phyloP scores from a whole-genome alignment of 2,113 vertebrate species.

The Pimephales promelas region DNA sequence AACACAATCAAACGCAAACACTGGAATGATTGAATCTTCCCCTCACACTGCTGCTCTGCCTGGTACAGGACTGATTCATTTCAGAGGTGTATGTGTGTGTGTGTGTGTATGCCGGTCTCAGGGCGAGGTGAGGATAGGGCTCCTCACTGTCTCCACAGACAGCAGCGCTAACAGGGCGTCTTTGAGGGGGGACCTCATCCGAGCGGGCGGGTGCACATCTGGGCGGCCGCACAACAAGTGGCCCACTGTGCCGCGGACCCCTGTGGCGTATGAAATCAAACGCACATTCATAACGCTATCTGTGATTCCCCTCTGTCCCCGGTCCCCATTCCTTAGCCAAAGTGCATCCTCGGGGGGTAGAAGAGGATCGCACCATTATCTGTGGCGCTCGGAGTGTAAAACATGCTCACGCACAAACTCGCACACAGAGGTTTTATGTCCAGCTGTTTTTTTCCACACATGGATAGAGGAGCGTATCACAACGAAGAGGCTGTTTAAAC shows the following conservation, averaged over 20 bases:
- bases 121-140: constrained; percentile 61
- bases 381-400: constrained; percentile 54
- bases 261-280: constrained; percentile 64
- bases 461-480: constrained; percentile 52
- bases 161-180: constrained; percentile 62
- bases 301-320: constrained; percentile 63
- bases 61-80: constrained; percentile 57
- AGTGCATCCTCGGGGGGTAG: constrained; percentile 56
- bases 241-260: constrained; percentile 59
- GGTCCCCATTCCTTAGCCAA: constrained; percentile 57
- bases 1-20: constrained; percentile 23
- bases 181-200: constrained; percentile 59
- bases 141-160: constrained; percentile 62
- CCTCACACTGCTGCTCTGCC: constrained; percentile 43
- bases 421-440: constrained; percentile 59
- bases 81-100: constrained; percentile 46
- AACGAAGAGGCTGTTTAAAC: constrained; percentile 65
- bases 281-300: constrained; percentile 66
- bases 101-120: constrained; percentile 44
- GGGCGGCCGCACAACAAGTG: constrained; percentile 62
- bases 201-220: constrained; percentile 63
- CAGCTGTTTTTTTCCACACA: constrained; percentile 54
- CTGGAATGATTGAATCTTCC: constrained; percentile 47
- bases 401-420: constrained; percentile 33
- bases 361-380: constrained; percentile 64